These are phyloP conservation scores for Atlantisia rogersi DNA, from an alignment of 2,113 vertebrate species.

Conservation along the genomic window DNA sequence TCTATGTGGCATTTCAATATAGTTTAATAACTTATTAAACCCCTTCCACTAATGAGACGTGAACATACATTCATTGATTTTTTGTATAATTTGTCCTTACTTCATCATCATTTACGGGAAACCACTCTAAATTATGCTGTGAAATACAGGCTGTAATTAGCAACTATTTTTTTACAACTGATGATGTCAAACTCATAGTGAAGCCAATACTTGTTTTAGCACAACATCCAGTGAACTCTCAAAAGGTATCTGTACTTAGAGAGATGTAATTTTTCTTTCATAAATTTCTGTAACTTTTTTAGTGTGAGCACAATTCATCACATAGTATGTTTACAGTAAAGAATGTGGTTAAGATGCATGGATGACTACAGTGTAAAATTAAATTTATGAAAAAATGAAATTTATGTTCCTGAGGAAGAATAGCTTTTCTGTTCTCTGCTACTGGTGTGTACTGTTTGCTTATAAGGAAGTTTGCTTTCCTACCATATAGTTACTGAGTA, in stretches of 20 bases:
- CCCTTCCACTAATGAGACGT: neutral
- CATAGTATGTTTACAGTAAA: neutral
- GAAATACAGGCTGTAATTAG: neutral
- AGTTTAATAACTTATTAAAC: neutral
- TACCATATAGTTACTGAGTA: neutral
- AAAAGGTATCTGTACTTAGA: neutral
- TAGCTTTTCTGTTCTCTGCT: neutral
- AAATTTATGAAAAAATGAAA: neutral
- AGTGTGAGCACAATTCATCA: neutral
- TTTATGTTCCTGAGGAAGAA: neutral
- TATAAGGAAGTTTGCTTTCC: slow-evolving; percentile 1
- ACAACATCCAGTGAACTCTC: neutral
- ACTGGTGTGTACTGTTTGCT: neutral
- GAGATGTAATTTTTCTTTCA: neutral
- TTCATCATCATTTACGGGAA: neutral
- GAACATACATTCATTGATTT: neutral
- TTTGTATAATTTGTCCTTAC: neutral
- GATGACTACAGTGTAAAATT: neutral
- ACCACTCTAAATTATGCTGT: neutral
- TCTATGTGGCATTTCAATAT: neutral
- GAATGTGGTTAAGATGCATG: neutral
- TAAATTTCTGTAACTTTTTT: neutral
- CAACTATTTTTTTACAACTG: neutral
- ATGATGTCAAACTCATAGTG: neutral
- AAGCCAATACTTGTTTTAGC: neutral